Base-by-base conservation (phyloP, 2,797 vertebrate genomes). In the Schizopygopsis pylzovi region DNA sequence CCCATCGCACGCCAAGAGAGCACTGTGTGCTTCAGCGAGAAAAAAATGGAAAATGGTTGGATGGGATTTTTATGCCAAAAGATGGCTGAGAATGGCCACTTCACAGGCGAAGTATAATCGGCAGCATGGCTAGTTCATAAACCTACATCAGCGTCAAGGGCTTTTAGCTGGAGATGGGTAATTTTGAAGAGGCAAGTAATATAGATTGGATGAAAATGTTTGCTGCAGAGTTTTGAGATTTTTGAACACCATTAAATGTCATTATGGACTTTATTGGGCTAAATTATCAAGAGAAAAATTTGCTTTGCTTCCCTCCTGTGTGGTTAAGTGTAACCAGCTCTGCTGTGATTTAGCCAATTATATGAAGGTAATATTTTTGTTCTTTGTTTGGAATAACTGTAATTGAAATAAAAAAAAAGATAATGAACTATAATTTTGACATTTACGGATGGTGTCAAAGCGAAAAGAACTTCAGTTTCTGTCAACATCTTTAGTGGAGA, bases 221-320 rank as follows among this genome's bases (percentile, higher is more conserved):
- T 79, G 3, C 47, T 22, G 45, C n/a, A 22, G 80, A 85, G 65
- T 72, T 67, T 63, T 68, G 72, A 85, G 65, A 68, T 86, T 89
- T 89, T 75, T 81, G 43, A 90, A 59, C 25, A 33, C 73, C 88
- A 81, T 76, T 86, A 84, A 88, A 85, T 82, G 86, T 78, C 85
- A 87, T 87, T 77, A 84, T 65, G 37, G 88, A 56, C 65, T 75
- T 65, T 86, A 83, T 25, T 4, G 87, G 85, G 86, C 65, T 83
- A 80, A 89, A 90, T 90, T 65, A 89, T 82, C 86, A 87, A 87
- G 87, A 79, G 20, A 33, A 68, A 70, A 86, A 87, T 83, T 76
- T 79, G 77, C 89, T 83, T 61, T 61, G 47, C 77, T 81, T 4
- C 52, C 52, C 49, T 59, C 25, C 79, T 86, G 49, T 84, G 52